Percentiles rank a stretch among this genome's conserved stretches.
phyloP scores from a whole-genome alignment of 1,140 invertebrate species.

The Diabrotica undecimpunctata region DNA sequence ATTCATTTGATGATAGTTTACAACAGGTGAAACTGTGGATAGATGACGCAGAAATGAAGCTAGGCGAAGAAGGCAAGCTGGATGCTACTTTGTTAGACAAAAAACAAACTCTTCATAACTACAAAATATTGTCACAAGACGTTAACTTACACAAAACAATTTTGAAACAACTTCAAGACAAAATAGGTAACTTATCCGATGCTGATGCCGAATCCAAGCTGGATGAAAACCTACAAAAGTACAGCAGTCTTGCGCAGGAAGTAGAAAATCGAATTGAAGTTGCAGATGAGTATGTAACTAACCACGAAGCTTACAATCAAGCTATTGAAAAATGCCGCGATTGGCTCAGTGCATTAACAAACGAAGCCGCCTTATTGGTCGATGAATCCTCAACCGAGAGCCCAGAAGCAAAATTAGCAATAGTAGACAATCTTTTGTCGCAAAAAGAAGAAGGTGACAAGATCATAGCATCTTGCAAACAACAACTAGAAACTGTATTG shows the following conservation, averaged over 20 bases:
- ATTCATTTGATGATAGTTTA: conserved; percentile 87
- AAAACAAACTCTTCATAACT: conserved; percentile 75
- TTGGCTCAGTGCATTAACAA: conserved; percentile 66
- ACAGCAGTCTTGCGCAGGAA: conserved; percentile 63
- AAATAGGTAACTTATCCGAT: conserved; percentile 69
- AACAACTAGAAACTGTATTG: conserved; percentile 68
- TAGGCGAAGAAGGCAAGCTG: conserved; percentile 63
- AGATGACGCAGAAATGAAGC: conserved; percentile 65
- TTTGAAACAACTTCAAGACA: conserved; percentile 72
- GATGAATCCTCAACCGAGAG: conserved; percentile 69
- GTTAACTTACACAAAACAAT: conserved; percentile 75
- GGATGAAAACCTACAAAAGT: conserved; percentile 63
- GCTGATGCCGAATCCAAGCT: conserved; percentile 70
- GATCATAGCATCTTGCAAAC: conserved; percentile 66
- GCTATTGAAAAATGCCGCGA: conserved; percentile 72
- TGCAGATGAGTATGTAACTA: conserved; percentile 68
- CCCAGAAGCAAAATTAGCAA: conserved; percentile 67
- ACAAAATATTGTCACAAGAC: conserved; percentile 75
- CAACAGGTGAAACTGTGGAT: conserved; percentile 80
- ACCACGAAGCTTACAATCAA: conserved; percentile 80
- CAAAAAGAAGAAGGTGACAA: conserved; percentile 71
- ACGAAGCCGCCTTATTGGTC: conserved; percentile 61
- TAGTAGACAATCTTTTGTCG: conserved; percentile 71
- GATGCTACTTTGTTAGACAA: conserved; percentile 78
- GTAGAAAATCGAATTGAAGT: conserved; percentile 64